Percentiles rank a stretch among this genome's conserved stretches.
Conservation (phyloP, 2,113 vertebrate species). For the Paramisgurnus dabryanus region DNA sequence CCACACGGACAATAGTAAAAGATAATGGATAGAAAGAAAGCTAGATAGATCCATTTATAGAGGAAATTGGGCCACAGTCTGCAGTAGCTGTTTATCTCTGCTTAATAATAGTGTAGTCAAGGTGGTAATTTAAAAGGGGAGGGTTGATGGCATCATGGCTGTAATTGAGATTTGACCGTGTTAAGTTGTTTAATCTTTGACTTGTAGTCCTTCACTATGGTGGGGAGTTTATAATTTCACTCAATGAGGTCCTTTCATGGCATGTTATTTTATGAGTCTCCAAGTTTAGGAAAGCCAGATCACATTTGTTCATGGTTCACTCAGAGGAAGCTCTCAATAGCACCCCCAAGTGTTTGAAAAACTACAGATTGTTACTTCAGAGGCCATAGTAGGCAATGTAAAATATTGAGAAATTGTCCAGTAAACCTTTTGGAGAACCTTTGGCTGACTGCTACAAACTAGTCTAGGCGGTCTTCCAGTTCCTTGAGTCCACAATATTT, state of each 20-base stretch:
- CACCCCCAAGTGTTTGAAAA: slow-evolving; percentile 39
- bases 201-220: neutral
- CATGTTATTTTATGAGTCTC: neutral
- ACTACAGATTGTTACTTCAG: neutral
- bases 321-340: slow-evolving; percentile 19
- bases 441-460: neutral
- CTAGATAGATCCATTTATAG: neutral
- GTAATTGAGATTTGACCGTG: slow-evolving; percentile 18
- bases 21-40: slow-evolving; percentile 12
- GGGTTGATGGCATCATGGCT: slow-evolving; percentile 4
- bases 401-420: no score
- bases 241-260: neutral
- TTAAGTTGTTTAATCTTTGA: neutral
- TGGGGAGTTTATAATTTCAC: slow-evolving; percentile 12
- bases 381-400: slow-evolving; percentile 7
- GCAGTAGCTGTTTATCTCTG: slow-evolving; percentile 46
- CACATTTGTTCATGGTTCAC: neutral
- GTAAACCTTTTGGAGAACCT: neutral
- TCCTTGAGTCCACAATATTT: no score
- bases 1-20: slow-evolving; percentile 23
- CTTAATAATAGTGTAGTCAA: slow-evolving; percentile 45
- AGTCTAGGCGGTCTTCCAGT: no score
- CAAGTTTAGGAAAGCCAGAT: neutral
- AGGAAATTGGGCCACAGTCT: slow-evolving; percentile 28
- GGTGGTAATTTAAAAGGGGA: slow-evolving; percentile 29